Conservation (phyloP, 2,888 invertebrate species). For the Cinara cedri region DNA sequence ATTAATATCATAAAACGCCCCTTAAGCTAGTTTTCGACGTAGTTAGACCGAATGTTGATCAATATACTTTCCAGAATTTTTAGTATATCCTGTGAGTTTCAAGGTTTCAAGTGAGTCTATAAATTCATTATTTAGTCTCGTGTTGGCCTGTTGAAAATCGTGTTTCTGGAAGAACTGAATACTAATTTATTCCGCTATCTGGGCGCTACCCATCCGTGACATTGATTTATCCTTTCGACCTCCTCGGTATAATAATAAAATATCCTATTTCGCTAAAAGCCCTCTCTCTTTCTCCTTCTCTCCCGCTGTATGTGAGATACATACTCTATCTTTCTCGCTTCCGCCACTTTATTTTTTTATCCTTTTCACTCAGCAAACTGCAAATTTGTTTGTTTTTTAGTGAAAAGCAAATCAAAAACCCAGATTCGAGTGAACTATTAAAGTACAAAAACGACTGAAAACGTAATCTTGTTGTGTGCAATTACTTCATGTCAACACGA, state of each 20-base stretch:
- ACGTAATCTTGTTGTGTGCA: constrained; percentile 1
- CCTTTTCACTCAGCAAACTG: constrained; percentile 15
- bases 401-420: constrained; percentile 34
- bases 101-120: constrained; percentile 18
- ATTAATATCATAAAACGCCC: no score
- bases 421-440: background rate
- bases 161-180: constrained; percentile 32
- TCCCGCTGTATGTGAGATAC: no score
- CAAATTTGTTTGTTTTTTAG: constrained; percentile 26
- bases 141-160: constrained; percentile 32
- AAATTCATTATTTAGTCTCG: constrained; percentile 28
- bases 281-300: background rate
- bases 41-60: background rate
- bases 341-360: background rate
- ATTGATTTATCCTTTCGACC: constrained; percentile 50
- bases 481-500: constrained; percentile 15
- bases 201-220: constrained; percentile 44
- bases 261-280: constrained; percentile 54
- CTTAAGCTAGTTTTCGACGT: background rate
- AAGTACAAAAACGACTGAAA: background rate
- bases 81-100: constrained; percentile 1
- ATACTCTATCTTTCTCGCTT: background rate
- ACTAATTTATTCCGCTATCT: constrained; percentile 49
- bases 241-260: constrained; percentile 42
- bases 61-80: constrained; percentile 6